Conservation (phyloP, 1,140 invertebrate species). For the Cydia pomonella region DNA sequence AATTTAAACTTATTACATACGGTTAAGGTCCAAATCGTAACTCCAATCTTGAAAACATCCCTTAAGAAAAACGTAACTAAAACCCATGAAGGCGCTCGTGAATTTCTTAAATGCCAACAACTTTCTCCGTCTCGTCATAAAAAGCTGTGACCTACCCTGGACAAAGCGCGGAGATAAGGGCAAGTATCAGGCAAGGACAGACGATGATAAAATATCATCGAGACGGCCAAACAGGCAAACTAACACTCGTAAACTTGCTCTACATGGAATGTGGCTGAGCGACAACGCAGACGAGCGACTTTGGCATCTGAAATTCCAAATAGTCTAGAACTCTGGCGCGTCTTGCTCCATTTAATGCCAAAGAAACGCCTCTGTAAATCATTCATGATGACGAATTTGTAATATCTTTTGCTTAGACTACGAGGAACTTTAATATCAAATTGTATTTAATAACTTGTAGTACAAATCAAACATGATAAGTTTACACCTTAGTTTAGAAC, state of each 20-base stretch:
- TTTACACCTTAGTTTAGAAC: no score
- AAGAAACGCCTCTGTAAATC: neutral
- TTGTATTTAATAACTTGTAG: no score
- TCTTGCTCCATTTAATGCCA: neutral
- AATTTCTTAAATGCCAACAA: conserved; percentile 20
- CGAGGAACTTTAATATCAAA: neutral
- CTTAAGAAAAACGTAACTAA: conserved; percentile 43
- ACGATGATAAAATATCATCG: conserved; percentile 66
- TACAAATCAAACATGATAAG: no score
- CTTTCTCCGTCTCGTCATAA: neutral
- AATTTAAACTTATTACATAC: no score
- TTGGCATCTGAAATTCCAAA: conserved; percentile 26
- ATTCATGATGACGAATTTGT: conserved; percentile 15
- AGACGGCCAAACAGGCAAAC: conserved; percentile 57
- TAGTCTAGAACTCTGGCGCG: neutral
- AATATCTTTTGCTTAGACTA: neutral
- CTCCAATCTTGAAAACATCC: neutral
- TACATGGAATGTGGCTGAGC: conserved; percentile 45
- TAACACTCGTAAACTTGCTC: conserved; percentile 66
- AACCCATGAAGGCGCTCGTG: neutral
- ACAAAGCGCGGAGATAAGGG: conserved; percentile 42
- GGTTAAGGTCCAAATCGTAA: neutral
- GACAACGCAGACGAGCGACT: conserved; percentile 49
- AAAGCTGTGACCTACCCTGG: conserved; percentile 20
- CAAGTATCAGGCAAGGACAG: conserved; percentile 33